Evolutionary conservation across 2,797 vertebrate genomes (phyloP), one percentile per base, ranked within the genome.

Genomic region (Aplochiton taeniatus): DNA sequence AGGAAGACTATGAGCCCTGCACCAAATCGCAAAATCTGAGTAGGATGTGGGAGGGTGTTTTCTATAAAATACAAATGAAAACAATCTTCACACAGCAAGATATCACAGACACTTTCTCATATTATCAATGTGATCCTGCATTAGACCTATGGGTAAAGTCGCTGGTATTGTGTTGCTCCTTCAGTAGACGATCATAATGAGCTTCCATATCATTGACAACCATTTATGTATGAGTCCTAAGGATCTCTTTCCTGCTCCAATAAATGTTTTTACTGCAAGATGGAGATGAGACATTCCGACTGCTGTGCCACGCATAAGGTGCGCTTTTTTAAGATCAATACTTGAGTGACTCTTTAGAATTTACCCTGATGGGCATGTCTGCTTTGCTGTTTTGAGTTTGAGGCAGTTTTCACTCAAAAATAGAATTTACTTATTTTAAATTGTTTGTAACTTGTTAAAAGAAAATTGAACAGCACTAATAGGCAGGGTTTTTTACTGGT

Each of bases 311-410:
- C 51, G 20, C 57, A 56, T 58, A 49, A 58, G 18, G 45, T 12
- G 17, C 19, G 9, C 42, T 59, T 4, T n/a, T 54, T 5, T 58
- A 41, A 45, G 48, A 58, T 72, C 60, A 47, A 47, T 63, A 63
- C 31, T 13, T 18, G 8, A 12, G 11, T 11, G 13, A 11, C 58
- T 56, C 47, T 57, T 41, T 57, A 62, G 61, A 45, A 61, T 54
- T 72, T 51, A 65, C 41, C 57, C 58, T 4, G 18, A 16, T 12
- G 18, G n/a, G 18, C 42, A 64, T 17, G 52, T 61, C 44, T 61
- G 9, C 49, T 31, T 14, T 41, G 20, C 14, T 41, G 20, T 41
- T 55, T 1, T 10, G 17, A 12, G 31, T 31, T 54, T 7, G 52
- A 7, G 19, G 31, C 31, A 31, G 31, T 31, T 31, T 54, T 54